Conservation (phyloP, 2,113 vertebrate genomes). For the Agelaius tricolor region DNA sequence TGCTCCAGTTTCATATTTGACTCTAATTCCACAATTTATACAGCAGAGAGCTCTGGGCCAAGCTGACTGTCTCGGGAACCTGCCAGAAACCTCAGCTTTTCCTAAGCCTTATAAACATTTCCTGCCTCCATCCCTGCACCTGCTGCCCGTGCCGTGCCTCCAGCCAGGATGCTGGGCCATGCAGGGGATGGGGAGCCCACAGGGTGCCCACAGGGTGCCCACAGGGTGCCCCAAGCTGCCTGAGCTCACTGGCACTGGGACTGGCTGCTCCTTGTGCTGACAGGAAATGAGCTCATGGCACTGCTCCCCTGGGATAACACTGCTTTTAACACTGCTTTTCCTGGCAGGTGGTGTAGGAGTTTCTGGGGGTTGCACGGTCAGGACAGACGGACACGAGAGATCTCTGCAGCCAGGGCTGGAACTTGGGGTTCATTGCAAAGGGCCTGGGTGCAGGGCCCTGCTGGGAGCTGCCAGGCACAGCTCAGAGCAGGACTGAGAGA, state of each 20-base stretch:
- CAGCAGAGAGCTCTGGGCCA: neutral
- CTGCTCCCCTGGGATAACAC: neutral
- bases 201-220: neutral
- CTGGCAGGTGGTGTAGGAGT: neutral
- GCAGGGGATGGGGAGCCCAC: neutral
- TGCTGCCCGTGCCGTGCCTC: neutral
- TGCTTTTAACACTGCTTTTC: neutral
- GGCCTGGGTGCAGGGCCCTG: no score
- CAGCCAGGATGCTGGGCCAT: neutral
- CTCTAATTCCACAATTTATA: conserved; percentile 54
- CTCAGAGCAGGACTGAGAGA: no score
- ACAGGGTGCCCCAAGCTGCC: neutral
- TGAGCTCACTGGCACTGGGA: neutral
- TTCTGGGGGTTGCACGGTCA: no score
- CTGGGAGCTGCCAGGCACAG: no score
- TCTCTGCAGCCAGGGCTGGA: no score
- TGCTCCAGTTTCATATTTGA: conserved; percentile 24
- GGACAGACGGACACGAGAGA: no score
- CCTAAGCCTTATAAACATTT: conserved; percentile 6
- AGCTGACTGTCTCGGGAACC: neutral
- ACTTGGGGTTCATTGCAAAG: no score
- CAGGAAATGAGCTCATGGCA: conserved; percentile 19
- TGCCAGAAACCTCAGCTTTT: conserved; percentile 59
- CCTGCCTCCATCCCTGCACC: conserved; percentile 34
- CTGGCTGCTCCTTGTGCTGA: neutral